These are phyloP conservation scores for Prorops nasuta DNA, from an alignment of 1,140 invertebrate species.

Conservation along the genomic window DNA sequence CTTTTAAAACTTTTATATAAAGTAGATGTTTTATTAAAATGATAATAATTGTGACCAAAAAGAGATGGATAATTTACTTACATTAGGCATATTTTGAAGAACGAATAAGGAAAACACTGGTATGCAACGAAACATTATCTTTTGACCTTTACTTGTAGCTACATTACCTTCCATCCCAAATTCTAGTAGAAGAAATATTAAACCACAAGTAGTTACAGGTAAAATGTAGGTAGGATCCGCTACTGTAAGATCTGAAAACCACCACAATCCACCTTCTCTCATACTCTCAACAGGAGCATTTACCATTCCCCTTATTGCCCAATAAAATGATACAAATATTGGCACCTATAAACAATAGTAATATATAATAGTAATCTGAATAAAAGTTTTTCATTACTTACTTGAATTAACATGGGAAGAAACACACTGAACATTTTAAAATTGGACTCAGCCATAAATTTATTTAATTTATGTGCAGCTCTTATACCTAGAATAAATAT, in stretches of 20 bases:
- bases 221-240: slow-evolving; percentile 87
- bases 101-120: slow-evolving; percentile 84
- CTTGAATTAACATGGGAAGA: slow-evolving; percentile 78
- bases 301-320: slow-evolving; percentile 81
- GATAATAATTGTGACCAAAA: background rate
- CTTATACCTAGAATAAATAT: slow-evolving; percentile 58
- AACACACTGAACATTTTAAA: slow-evolving; percentile 80
- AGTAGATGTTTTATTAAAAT: background rate
- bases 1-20: background rate
- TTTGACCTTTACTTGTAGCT: slow-evolving; percentile 66
- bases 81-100: slow-evolving; percentile 83
- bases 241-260: slow-evolving; percentile 91
- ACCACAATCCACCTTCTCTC: slow-evolving; percentile 82
- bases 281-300: slow-evolving; percentile 85
- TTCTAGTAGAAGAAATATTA: slow-evolving; percentile 80
- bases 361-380: slow-evolving; percentile 7
- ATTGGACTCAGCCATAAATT: slow-evolving; percentile 78
- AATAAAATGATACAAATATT: slow-evolving; percentile 88
- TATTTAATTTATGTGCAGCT: slow-evolving; percentile 71
- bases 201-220: slow-evolving; percentile 80
- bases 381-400: slow-evolving; percentile 35
- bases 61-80: slow-evolving; percentile 49
- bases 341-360: slow-evolving; percentile 63
- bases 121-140: slow-evolving; percentile 71
- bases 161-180: slow-evolving; percentile 76